Evolutionary conservation across 2,113 vertebrate species (phyloP), one percentile per base, ranked within the genome.

Genomic region (Gadus macrocephalus): DNA sequence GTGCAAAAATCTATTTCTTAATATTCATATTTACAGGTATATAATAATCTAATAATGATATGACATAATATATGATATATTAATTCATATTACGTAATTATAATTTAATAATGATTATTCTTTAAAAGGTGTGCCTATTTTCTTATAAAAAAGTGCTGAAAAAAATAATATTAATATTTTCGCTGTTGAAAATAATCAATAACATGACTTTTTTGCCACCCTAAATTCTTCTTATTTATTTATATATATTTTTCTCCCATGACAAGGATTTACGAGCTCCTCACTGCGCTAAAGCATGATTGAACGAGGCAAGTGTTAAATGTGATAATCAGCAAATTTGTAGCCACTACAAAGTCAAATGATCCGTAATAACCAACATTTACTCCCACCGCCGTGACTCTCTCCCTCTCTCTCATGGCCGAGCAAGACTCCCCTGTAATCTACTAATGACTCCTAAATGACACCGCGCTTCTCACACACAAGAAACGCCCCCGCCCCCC

Each of bases 371-470:
- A 82, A 83, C 78, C 75, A 70, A 75, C 38, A 76, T 74, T 22
- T 59, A 15, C 55, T 56, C 55, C 17, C 17, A 15, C 55, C 55
- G 5, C 55, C 55, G 38, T 42, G 38, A 42, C 38, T 49, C 42
- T 14, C 42, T 49, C 42, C 12, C 42, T 14, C 8, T 66, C 71
- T 80, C 81, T 73, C 25, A 15, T 66, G 62, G 70, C 68, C 60
- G 15, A 27, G 72, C 70, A 67, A 38, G 74, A 66, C 68, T 77
- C 15, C 78, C 78, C 86, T 91, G 89, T 89, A 81, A 88, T 89
- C 84, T 83, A 75, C 83, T 89, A 90, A 91, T 88, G 86, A 90
- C 83, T 81, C 76, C 71, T 73, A 86, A 87, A 84, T 88, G 83
- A 86, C 83, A 82, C 81, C 22, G 72, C 58, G 75, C 79, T 79